phyloP scores from a whole-genome alignment of 2,113 vertebrate genomes.

The Ammodytes marinus region DNA sequence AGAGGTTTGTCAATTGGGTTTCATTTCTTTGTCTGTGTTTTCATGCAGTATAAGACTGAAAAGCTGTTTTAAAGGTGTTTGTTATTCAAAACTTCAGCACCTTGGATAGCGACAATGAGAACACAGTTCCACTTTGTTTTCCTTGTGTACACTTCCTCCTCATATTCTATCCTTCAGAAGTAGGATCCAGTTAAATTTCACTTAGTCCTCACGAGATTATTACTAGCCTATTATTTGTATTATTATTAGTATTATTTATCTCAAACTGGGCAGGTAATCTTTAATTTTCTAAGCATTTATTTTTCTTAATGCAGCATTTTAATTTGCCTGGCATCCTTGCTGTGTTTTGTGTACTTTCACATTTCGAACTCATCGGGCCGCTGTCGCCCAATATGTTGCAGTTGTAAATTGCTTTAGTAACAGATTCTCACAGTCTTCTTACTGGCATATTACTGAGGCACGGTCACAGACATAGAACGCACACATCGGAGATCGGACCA shows the following conservation, averaged over 20 bases:
- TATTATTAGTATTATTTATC: neutral
- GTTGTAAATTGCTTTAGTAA: neutral
- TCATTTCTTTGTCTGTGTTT: fast-evolving
- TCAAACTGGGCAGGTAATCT: fast-evolving
- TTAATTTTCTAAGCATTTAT: neutral
- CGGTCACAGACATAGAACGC: neutral
- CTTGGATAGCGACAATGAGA: conserved; percentile 39
- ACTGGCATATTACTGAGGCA: neutral
- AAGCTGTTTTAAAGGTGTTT: fast-evolving
- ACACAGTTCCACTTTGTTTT: neutral
- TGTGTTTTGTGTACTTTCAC: conserved; percentile 77
- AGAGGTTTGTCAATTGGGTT: fast-evolving
- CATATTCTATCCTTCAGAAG: neutral
- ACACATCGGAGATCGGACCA: fast-evolving
- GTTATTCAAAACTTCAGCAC: conserved; percentile 30
- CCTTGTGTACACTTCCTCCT: fast-evolving
- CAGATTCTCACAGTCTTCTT: neutral
- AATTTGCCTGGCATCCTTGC: fast-evolving
- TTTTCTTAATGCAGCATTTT: neutral
- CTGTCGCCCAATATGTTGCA: conserved; percentile 86
- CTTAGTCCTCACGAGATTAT: neutral
- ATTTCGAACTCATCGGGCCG: conserved; percentile 88
- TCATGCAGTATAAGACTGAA: fast-evolving
- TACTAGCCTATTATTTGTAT: neutral
- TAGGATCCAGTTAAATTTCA: fast-evolving